Evolutionary conservation across 2,113 vertebrate genomes (phyloP).

Genomic region (Cyprinus carpio): DNA sequence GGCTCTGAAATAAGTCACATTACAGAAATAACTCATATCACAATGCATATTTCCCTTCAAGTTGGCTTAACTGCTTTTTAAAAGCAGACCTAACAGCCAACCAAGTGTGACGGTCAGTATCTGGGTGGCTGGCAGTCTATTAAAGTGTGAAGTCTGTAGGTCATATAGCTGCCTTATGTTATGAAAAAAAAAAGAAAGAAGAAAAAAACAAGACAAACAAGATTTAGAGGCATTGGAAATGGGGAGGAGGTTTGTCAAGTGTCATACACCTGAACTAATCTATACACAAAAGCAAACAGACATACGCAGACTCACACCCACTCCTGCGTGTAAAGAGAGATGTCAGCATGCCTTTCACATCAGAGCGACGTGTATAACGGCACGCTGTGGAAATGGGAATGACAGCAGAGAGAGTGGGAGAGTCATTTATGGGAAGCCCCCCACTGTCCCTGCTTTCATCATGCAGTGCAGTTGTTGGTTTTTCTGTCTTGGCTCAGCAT

Average conservation of each 20-base stretch:
- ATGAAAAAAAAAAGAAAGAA: constrained; percentile 45
- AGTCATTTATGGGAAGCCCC: constrained; percentile 69
- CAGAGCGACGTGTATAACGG: neutral
- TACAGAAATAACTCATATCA: neutral
- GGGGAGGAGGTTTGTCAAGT: neutral
- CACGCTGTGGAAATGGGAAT: constrained; percentile 22
- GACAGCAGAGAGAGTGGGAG: constrained; percentile 50
- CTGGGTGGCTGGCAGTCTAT: constrained; percentile 52
- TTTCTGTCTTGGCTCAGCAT: constrained; percentile 71
- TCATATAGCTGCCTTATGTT: constrained; percentile 56
- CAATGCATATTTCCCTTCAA: neutral
- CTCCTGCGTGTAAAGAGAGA: neutral
- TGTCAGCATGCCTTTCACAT: constrained; percentile 23
- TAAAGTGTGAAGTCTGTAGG: constrained; percentile 34
- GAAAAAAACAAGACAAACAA: constrained; percentile 68
- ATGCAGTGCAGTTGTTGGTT: constrained; percentile 72
- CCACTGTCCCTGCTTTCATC: constrained; percentile 64
- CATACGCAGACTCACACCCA: neutral
- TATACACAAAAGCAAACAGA: constrained; percentile 11
- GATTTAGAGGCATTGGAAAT: constrained; percentile 48
- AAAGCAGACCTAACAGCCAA: neutral
- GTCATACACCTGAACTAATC: constrained; percentile 16
- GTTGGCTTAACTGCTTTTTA: too few relatives aligned
- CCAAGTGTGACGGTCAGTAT: constrained; percentile 62
- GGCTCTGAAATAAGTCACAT: neutral